Conservation (phyloP, 2,113 vertebrate species). For the Crotophaga sulcirostris region DNA sequence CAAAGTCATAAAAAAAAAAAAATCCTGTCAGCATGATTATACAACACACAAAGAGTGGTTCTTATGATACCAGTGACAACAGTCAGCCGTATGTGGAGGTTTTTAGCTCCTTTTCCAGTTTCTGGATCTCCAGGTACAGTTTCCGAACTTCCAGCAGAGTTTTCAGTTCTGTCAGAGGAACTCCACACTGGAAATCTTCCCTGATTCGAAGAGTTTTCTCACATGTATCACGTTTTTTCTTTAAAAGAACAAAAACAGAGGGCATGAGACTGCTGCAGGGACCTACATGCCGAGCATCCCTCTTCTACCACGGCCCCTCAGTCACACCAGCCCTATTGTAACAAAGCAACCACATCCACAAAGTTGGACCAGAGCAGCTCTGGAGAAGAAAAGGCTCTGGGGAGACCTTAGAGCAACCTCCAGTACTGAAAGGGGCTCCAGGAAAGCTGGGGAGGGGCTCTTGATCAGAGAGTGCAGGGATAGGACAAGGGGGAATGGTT, state of each 20-base stretch:
- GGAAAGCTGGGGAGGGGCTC: too few species aligned
- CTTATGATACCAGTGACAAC: not conserved
- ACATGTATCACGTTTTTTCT: not conserved
- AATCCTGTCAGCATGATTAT: not conserved
- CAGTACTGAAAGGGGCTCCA: too few species aligned
- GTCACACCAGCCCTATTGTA: fast-evolving
- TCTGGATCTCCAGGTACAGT: slow-evolving; percentile 45
- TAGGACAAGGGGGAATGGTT: too few species aligned
- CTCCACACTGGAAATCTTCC: not conserved
- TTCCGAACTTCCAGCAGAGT: slow-evolving; percentile 60
- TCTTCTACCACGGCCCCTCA: not conserved
- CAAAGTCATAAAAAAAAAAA: not conserved
- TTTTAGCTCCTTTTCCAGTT: not conserved
- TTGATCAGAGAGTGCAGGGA: too few species aligned
- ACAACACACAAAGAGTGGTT: fast-evolving
- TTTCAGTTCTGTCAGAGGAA: slow-evolving; percentile 46
- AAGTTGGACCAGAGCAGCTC: not conserved
- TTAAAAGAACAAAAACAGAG: not conserved
- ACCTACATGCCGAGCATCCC: not conserved
- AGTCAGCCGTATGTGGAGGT: fast-evolving
- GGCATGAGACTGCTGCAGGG: not conserved
- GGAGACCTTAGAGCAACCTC: too few species aligned
- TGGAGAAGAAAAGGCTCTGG: too few species aligned
- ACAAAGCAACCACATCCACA: fast-evolving
- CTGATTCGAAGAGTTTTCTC: not conserved